Percentiles rank a stretch among this genome's conserved stretches.
Conservation (phyloP, 1,140 invertebrate genomes). For the Neoseiulus cucumeris region DNA sequence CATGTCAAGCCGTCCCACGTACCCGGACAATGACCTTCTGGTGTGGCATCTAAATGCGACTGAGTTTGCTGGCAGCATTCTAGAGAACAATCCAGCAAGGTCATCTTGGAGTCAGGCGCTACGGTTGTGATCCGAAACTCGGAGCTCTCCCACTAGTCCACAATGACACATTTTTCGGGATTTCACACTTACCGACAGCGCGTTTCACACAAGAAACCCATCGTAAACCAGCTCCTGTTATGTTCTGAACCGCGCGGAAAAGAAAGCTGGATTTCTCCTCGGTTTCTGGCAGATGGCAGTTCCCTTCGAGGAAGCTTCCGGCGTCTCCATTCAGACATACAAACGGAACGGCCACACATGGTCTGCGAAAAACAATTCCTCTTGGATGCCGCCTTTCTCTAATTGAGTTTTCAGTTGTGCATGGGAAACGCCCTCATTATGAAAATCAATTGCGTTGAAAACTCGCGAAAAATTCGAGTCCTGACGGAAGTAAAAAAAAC, state of each 20-base stretch:
- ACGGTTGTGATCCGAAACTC: too few species aligned
- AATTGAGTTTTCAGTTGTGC: too few species aligned
- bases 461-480: too few species aligned
- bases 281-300: neutral
- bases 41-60: neutral
- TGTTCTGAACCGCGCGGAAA: neutral
- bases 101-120: too few species aligned
- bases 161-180: too few species aligned
- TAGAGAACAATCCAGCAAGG: neutral
- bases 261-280: neutral
- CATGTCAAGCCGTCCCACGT: constrained; percentile 6
- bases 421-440: too few species aligned
- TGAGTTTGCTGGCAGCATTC: neutral
- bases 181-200: constrained; percentile 1
- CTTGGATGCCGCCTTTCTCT: too few species aligned
- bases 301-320: neutral
- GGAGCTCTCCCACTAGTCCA: too few species aligned
- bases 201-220: neutral
- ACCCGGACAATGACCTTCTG: neutral
- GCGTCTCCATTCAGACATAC: neutral
- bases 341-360: neutral
- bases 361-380: neutral
- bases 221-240: neutral
- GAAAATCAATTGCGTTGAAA: too few species aligned
- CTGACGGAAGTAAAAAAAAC: too few species aligned